Evolutionary conservation across 2,888 invertebrate species (phyloP).

Genomic region (Hydroisotoma schaefferi): DNA sequence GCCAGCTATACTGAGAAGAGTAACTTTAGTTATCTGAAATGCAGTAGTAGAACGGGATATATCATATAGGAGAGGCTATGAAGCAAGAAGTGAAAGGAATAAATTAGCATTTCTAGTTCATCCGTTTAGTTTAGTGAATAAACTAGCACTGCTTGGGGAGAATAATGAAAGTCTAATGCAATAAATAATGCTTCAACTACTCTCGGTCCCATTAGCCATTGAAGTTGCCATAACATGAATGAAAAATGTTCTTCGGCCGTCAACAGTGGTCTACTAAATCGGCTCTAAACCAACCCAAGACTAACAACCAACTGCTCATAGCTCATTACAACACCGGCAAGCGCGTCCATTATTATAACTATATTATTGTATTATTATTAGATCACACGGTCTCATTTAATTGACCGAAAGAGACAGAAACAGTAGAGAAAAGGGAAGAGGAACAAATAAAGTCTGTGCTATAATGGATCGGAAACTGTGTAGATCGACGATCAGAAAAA

Average conservation of each 20-base stretch:
- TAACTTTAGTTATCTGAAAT: no score
- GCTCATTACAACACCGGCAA: not conserved
- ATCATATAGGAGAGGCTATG: no score
- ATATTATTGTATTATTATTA: not conserved
- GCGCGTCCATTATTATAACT: not conserved
- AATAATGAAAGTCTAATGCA: not conserved
- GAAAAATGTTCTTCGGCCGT: constrained; percentile 11
- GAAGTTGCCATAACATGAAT: constrained; percentile 16
- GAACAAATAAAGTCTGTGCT: no score
- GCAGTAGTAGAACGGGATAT: no score
- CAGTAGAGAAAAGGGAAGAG: not conserved
- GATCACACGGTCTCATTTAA: constrained; percentile 16
- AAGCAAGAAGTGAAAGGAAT: no score
- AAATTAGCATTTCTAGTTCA: no score
- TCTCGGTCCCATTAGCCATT: constrained; percentile 11
- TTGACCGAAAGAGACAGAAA: constrained; percentile 5
- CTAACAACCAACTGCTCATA: constrained; percentile 5
- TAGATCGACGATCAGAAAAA: no score
- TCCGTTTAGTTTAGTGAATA: no score
- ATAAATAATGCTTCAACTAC: constrained; percentile 19
- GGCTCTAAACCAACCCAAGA: not conserved
- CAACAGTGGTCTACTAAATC: constrained; percentile 8
- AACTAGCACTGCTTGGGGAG: no score
- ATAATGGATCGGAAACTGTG: no score
- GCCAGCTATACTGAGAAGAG: no score